Conservation (phyloP, 2,888 invertebrate genomes). For the Conistra vaccinii region DNA sequence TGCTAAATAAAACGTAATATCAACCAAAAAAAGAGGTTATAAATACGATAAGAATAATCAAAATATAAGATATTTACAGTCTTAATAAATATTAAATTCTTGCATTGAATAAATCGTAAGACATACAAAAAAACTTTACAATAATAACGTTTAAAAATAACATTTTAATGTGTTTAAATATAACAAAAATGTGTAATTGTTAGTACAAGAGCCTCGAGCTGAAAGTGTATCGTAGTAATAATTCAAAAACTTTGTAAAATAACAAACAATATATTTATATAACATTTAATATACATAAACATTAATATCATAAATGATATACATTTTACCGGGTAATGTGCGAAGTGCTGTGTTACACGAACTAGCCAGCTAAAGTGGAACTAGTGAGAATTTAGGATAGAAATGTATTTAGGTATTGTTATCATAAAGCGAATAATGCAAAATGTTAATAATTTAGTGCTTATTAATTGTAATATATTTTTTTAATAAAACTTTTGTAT, state of each 20-base stretch:
- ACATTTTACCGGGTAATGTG: conserved; percentile 33
- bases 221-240: conserved; percentile 88
- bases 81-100: not conserved
- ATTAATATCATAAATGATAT: conserved; percentile 46
- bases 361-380: not conserved
- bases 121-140: conserved; percentile 6
- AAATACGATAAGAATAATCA: not conserved
- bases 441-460: conserved; percentile 4
- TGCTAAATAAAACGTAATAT: not conserved
- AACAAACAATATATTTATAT: conserved; percentile 65
- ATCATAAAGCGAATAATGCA: conserved; percentile 16
- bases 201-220: conserved; percentile 77
- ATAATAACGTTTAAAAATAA: conserved; percentile 43
- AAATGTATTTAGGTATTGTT: conserved; percentile 1
- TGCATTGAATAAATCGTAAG: conserved; percentile 1
- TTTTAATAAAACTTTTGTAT: not conserved
- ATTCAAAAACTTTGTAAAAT: conserved; percentile 78
- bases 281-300: conserved; percentile 61
- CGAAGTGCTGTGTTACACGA: conserved; percentile 17
- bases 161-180: conserved; percentile 1
- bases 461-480: not conserved
- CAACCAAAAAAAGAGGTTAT: not conserved
- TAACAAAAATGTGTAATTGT: conserved; percentile 34
- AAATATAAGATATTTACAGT: conserved; percentile 19
- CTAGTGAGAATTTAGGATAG: not conserved